Percentiles rank a stretch among this genome's conserved stretches.
Conservation (phyloP, 1,140 invertebrate species). For the Cepaea nemoralis region DNA sequence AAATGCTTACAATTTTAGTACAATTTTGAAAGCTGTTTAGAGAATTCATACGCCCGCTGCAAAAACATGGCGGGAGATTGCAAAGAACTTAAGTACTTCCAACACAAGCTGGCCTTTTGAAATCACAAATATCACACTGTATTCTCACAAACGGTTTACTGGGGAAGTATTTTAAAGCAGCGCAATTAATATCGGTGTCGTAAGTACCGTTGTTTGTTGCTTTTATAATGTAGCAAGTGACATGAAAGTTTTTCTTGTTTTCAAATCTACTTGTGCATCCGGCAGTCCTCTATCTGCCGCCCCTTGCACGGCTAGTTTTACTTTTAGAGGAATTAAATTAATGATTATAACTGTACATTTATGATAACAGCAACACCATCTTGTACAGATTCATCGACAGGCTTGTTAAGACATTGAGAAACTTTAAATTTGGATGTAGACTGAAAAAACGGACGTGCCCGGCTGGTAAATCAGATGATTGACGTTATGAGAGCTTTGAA, state of each 20-base stretch:
- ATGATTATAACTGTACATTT: too few species aligned
- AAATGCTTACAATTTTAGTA: neutral
- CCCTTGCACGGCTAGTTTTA: neutral
- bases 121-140: neutral
- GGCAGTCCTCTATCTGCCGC: neutral
- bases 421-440: too few species aligned
- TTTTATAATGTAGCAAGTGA: neutral
- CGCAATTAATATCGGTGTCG: neutral
- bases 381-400: too few species aligned
- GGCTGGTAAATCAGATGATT: too few species aligned
- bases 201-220: neutral
- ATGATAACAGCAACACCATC: too few species aligned
- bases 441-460: too few species aligned
- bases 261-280: neutral
- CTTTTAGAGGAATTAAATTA: too few species aligned
- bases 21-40: constrained; percentile 1
- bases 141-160: neutral
- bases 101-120: neutral
- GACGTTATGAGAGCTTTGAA: too few species aligned
- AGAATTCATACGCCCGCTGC: neutral
- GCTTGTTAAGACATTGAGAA: too few species aligned
- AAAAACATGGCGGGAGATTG: constrained; percentile 34
- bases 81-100: neutral
- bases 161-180: neutral
- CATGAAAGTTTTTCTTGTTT: neutral